Evolutionary conservation across 2,888 invertebrate species (phyloP).

Genomic region (Spodoptera picta): DNA sequence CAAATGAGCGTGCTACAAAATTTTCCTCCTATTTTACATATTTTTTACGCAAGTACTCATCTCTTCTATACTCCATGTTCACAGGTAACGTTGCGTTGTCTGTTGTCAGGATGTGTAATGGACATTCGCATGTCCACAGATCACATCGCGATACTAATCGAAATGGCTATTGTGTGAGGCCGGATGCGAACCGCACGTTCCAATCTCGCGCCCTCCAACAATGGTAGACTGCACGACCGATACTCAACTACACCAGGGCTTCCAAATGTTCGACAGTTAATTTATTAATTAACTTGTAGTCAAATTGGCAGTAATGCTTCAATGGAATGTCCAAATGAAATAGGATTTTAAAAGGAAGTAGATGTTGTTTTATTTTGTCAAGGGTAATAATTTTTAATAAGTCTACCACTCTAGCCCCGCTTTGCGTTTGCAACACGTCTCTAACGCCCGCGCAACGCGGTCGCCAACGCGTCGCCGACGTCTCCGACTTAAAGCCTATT

Average conservation of each 20-base stretch:
- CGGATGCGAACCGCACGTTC: slow-evolving; percentile 81
- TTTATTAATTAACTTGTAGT: slow-evolving; percentile 44
- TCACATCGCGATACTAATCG: slow-evolving; percentile 79
- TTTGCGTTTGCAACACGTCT: too few species aligned
- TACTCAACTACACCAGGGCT: slow-evolving; percentile 57
- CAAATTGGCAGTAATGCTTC: slow-evolving; percentile 31
- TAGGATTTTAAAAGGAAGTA: slow-evolving; percentile 45
- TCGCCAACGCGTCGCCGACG: too few species aligned
- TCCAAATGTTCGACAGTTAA: slow-evolving; percentile 34
- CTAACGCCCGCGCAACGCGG: too few species aligned
- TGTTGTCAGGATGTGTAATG: slow-evolving; percentile 65
- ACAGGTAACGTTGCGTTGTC: slow-evolving; percentile 46
- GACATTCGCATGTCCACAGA: slow-evolving; percentile 61
- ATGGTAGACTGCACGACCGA: slow-evolving; percentile 57
- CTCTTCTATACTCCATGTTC: too few species aligned
- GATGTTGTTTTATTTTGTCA: slow-evolving; percentile 44
- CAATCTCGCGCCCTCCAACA: slow-evolving; percentile 74
- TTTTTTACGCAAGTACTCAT: too few species aligned
- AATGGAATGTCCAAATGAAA: slow-evolving; percentile 54
- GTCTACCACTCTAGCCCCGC: too few species aligned
- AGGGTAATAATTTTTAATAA: slow-evolving; percentile 34
- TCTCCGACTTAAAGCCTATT: too few species aligned
- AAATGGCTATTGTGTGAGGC: slow-evolving; percentile 73
- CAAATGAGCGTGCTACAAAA: too few species aligned
- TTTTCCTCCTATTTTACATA: too few species aligned